Conservation (phyloP, 2,113 vertebrate genomes). For the Lycocorax pyrrhopterus region DNA sequence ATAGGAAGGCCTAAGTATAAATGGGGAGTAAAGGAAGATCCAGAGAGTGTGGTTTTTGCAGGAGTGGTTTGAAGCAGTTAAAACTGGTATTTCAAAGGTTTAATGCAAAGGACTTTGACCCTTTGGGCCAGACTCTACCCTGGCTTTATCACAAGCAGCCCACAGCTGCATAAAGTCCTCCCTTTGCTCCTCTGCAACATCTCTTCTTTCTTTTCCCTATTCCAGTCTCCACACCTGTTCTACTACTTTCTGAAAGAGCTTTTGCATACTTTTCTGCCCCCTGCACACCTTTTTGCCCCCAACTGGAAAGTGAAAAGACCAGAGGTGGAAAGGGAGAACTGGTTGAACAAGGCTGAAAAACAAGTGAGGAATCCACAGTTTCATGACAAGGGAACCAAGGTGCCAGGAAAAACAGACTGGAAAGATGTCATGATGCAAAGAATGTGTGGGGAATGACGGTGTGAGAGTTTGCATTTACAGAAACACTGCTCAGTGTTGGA, state of each 20-base stretch:
- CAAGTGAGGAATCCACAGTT: background rate
- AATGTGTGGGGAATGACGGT: background rate
- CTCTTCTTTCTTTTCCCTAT: background rate
- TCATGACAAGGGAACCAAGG: background rate
- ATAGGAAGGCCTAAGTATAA: background rate
- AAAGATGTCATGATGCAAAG: background rate
- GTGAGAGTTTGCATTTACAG: background rate
- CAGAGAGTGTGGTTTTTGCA: background rate
- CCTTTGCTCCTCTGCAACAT: background rate
- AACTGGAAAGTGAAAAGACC: background rate
- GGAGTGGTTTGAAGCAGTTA: background rate
- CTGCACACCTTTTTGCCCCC: background rate
- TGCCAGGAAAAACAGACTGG: background rate
- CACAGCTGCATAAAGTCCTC: background rate
- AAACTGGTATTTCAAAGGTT: background rate
- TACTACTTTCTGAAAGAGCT: background rate
- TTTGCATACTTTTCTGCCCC: background rate
- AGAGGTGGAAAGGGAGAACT: background rate
- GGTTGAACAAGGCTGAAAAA: background rate
- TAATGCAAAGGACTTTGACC: background rate
- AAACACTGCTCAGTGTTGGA: background rate
- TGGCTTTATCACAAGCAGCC: background rate
- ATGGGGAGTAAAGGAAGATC: background rate
- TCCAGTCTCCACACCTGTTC: background rate
- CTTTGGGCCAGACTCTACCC: background rate